Evolutionary conservation across 2,797 vertebrate genomes (phyloP), one percentile per base, ranked within the genome.

Genomic region (Protonibea diacanthus): DNA sequence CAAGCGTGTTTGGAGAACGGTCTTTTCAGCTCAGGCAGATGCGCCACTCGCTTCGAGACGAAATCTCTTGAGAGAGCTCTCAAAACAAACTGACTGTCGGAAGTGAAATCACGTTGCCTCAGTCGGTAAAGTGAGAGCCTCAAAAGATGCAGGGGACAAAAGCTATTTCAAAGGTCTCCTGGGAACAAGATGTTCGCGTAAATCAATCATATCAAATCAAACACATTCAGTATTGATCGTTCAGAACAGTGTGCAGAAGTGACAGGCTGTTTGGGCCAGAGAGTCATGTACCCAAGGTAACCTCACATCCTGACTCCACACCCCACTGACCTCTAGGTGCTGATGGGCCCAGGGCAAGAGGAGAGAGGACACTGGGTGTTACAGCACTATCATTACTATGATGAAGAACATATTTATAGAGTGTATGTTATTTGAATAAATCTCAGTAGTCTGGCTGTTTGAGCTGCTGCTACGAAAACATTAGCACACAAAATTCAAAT

Each of bases 251-350:
- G 76, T 81, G 80, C 75, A 78, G 82, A 91, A 71, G 81, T 84
- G 67, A 95, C 92, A 95, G 95, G 94, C 95, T 96, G 96, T 96
- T 97, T 96, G 96, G 96, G 96, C 96, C 95, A 96, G 96, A 97
- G 96, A 97, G 96, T 97, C 97, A 98, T 97, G 97, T 96, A 99
- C 96, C 95, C 97, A 99, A 98, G 97, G 97, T 95, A 97, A 98
- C 97, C 97, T 95, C 97, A 97, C 93, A 95, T 96, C 96, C 95
- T 96, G 91, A 95, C 96, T 96, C 96, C 93, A 96, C 92, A 94
- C 95, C 96, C 96, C 97, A 97, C 96, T 96, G 91, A 95, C 96
- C 96, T 95, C 97, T 96, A 94, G 95, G 96, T 93, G 95, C 93
- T 93, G 95, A 95, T 90, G 91, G 94, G 94, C 93, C 95, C 93